These are phyloP conservation scores for Palaemon carinicauda DNA, from an alignment of 1,140 invertebrate genomes.

Conservation along the genomic window DNA sequence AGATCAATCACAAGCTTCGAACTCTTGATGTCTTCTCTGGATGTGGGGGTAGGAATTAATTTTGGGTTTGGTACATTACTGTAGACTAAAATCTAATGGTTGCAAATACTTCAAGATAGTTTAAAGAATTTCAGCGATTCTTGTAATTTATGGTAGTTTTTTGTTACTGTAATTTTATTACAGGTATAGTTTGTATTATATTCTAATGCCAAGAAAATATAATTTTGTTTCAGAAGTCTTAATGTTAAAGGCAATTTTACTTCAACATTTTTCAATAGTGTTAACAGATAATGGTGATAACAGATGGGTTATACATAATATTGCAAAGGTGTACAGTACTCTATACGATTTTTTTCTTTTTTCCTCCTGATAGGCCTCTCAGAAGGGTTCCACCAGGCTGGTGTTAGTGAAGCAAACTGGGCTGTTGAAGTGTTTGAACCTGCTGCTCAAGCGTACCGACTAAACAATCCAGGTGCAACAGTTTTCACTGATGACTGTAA, in stretches of 20 bases:
- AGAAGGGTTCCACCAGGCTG: constrained; percentile 66
- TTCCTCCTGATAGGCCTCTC: constrained; percentile 61
- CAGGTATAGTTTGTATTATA: too few relatives aligned
- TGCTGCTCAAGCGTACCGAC: constrained; percentile 80
- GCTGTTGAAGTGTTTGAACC: constrained; percentile 83
- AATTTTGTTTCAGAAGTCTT: too few relatives aligned
- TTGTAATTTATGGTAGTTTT: too few relatives aligned
- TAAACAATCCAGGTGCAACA: constrained; percentile 78
- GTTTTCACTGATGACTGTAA: constrained; percentile 88
- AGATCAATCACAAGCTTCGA: constrained; percentile 68
- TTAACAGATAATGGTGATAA: too few relatives aligned
- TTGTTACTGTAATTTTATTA: background rate
- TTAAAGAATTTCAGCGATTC: too few relatives aligned
- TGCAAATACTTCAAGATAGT: too few relatives aligned
- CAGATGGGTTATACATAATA: too few relatives aligned
- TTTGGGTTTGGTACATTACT: background rate
- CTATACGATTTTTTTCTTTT: background rate
- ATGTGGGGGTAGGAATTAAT: constrained; percentile 72
- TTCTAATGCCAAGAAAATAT: too few relatives aligned
- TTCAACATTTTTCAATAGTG: too few relatives aligned
- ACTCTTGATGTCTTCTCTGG: constrained; percentile 89
- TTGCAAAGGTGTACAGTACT: background rate
- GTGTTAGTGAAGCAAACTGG: constrained; percentile 72
- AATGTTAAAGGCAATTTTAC: too few relatives aligned
- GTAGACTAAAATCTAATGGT: too few relatives aligned